A percentile compares a stretch with the other conserved stretches of the same genome.
Evolutionary conservation across 1,140 invertebrate species (phyloP).

Genomic region (Procambarus clarkii): DNA sequence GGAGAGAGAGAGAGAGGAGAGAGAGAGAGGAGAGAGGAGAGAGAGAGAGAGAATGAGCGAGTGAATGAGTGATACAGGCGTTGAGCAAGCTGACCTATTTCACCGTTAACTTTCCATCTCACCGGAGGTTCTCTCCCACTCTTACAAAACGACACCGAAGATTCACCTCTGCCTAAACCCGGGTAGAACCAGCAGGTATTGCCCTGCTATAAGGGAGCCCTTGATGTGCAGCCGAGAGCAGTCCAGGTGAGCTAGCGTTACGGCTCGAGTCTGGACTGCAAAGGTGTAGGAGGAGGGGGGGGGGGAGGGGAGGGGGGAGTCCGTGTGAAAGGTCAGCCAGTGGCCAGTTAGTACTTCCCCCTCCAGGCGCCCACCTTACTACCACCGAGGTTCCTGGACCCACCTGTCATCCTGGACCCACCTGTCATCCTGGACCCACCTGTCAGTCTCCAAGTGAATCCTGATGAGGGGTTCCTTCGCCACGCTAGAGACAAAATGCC

Average conservation of each 20-base stretch:
- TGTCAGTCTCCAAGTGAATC: background rate
- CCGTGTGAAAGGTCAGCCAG: constrained; percentile 40
- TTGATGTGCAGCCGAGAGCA: too few relatives aligned
- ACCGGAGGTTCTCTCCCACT: background rate
- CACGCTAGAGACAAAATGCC: too few relatives aligned
- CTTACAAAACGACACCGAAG: background rate
- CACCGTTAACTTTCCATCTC: background rate
- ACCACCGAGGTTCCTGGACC: constrained; percentile 7
- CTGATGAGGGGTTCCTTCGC: too few relatives aligned
- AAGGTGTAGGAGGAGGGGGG: too few relatives aligned
- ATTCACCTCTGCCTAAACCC: too few relatives aligned
- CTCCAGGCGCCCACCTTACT: constrained; percentile 14
- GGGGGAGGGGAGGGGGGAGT: background rate
- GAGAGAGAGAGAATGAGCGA: background rate
- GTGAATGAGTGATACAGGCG: too few relatives aligned
- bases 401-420: too few relatives aligned
- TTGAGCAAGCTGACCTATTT: background rate
- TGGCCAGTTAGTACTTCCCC: constrained; percentile 34
- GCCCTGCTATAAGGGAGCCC: too few relatives aligned
- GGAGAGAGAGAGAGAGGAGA: too few relatives aligned
- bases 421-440: constrained; percentile 2
- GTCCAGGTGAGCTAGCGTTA: too few relatives aligned
- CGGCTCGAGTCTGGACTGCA: too few relatives aligned
- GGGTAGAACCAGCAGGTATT: too few relatives aligned
- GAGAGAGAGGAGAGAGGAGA: background rate